Conservation (phyloP, 2,113 vertebrate species). For the Oophaga pumilio region DNA sequence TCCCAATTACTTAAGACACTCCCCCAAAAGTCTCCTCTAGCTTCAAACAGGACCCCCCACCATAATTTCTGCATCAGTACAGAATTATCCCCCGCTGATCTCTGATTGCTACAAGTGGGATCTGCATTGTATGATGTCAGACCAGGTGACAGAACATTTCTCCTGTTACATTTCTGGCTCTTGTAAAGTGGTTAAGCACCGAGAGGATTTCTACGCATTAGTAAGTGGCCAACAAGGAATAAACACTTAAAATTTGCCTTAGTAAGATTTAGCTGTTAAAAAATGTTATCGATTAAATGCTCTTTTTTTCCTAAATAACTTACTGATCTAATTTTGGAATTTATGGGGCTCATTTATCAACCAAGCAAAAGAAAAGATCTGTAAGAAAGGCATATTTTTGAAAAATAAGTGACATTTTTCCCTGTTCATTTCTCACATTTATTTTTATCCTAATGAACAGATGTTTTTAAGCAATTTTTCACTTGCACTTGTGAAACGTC, state of each 20-base stretch:
- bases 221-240: not conserved
- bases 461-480: no score
- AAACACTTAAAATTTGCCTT: not conserved
- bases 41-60: constrained; percentile 38
- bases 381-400: no score
- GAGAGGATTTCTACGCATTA: not conserved
- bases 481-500: no score
- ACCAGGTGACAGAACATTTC: not conserved
- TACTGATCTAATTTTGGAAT: no score
- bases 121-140: not conserved
- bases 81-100: constrained; percentile 5
- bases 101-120: not conserved
- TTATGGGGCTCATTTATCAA: no score
- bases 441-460: no score
- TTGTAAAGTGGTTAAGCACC: not conserved
- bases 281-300: no score
- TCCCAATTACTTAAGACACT: not conserved
- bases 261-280: no score
- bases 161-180: not conserved
- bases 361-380: no score
- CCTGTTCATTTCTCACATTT: no score
- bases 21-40: constrained; percentile 22
- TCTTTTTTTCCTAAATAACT: no score
- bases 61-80: not conserved
- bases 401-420: no score